Percentiles rank a stretch among this genome's conserved stretches.
Evolutionary conservation across 2,113 vertebrate species (phyloP).

Genomic region (Eurypyga helias): DNA sequence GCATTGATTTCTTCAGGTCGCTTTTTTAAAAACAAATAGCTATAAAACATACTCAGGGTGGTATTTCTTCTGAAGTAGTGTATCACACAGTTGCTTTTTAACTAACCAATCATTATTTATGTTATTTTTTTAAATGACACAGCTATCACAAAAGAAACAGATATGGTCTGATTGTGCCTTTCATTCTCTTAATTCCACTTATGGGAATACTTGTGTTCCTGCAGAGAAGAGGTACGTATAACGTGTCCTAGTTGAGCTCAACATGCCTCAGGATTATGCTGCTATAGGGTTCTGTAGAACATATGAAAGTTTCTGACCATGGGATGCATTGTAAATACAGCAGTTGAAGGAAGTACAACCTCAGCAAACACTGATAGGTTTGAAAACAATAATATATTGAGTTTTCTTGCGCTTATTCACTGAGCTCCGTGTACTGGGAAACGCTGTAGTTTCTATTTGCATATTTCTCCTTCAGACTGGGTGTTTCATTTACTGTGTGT

Average conservation of each 20-base stretch:
- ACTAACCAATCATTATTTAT: neutral
- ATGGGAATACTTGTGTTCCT: accelerated
- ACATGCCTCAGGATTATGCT: neutral
- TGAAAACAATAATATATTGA: neutral
- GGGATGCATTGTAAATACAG: neutral
- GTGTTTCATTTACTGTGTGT: neutral
- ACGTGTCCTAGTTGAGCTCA: neutral
- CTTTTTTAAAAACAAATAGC: neutral
- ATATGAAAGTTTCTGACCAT: neutral
- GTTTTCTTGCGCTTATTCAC: neutral
- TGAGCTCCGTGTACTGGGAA: neutral
- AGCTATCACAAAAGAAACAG: neutral
- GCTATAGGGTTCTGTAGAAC: neutral
- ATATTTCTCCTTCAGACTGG: neutral
- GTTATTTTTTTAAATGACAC: neutral
- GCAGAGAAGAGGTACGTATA: accelerated
- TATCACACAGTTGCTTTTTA: neutral
- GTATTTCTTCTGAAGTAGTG: neutral
- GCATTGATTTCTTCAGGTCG: neutral
- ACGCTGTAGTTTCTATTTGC: neutral
- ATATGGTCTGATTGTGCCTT: accelerated
- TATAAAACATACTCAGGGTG: neutral
- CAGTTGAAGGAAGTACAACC: neutral
- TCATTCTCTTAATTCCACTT: accelerated
- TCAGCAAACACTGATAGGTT: neutral